These are phyloP conservation scores for Fistularia tabacaria DNA, from an alignment of 2,797 vertebrate species.

Conservation along the genomic window DNA sequence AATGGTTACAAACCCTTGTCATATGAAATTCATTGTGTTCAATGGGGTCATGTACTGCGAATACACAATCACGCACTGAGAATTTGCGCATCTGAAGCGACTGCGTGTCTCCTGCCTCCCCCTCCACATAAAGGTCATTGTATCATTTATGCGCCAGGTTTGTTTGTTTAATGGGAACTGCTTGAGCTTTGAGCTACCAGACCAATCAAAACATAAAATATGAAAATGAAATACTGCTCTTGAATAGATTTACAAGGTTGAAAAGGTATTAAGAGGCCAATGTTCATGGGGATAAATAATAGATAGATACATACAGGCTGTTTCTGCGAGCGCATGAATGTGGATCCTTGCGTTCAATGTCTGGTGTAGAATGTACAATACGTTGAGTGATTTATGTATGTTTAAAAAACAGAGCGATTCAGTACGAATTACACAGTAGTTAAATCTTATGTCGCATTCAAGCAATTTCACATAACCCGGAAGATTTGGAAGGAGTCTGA, in stretches of 20 bases:
- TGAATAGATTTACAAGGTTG: slow-evolving; percentile 60
- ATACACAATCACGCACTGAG: too few species aligned
- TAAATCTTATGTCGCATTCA: too few species aligned
- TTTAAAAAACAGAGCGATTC: too few species aligned
- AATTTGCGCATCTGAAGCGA: slow-evolving; percentile 14
- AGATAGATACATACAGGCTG: not conserved
- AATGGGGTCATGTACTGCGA: too few species aligned
- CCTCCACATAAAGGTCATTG: slow-evolving; percentile 60
- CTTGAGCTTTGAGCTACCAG: slow-evolving; percentile 59
- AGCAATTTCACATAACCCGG: too few species aligned
- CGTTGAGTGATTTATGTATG: too few species aligned
- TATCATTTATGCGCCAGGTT: slow-evolving; percentile 69
- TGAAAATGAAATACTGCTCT: slow-evolving; percentile 57
- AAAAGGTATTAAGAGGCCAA: slow-evolving; percentile 25
- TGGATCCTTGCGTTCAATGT: not conserved
- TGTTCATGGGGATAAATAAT: slow-evolving; percentile 17
- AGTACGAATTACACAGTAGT: too few species aligned
- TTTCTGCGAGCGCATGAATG: not conserved
- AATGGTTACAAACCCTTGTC: too few species aligned
- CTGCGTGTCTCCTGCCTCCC: slow-evolving; percentile 47
- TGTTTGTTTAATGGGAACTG: slow-evolving; percentile 47
- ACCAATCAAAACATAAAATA: slow-evolving; percentile 47
- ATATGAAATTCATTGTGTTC: too few species aligned
- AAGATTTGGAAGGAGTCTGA: too few species aligned
- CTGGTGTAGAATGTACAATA: not conserved